phyloP scores from a whole-genome alignment of 2,113 vertebrate species.

The Ascaphus truei region DNA sequence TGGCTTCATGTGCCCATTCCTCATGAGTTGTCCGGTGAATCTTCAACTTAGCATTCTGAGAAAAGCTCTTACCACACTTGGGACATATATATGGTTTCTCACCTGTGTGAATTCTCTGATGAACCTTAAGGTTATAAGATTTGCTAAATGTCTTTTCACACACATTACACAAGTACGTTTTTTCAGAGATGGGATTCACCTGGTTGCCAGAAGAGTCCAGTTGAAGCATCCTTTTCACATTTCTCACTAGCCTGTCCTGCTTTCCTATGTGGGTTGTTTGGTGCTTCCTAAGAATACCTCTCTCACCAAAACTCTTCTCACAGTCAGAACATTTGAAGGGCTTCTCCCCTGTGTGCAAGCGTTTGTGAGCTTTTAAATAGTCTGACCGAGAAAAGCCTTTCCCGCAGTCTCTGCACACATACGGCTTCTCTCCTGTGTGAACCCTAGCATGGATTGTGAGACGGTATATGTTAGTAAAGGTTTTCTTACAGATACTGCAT shows the following conservation, averaged over 20 bases:
- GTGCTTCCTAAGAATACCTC: background rate
- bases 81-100: background rate
- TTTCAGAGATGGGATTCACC: fast-evolving
- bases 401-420: slow-evolving; percentile 13
- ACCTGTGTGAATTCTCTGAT: background rate
- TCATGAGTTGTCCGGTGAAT: slow-evolving; percentile 2
- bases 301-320: background rate
- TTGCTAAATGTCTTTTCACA: background rate
- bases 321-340: slow-evolving; percentile 10
- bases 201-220: background rate
- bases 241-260: background rate
- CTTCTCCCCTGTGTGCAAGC: background rate
- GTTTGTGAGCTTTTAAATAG: slow-evolving; percentile 9
- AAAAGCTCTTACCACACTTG: background rate
- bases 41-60: background rate
- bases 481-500: slow-evolving; percentile 5
- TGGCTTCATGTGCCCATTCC: slow-evolving; percentile 9
- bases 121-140: background rate
- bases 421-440: background rate
- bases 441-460: background rate
- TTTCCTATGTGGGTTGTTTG: background rate
- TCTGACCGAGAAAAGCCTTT: slow-evolving; percentile 8
- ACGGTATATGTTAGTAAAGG: background rate
- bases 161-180: background rate
- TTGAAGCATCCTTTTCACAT: background rate